Base-by-base conservation (phyloP, 2,113 vertebrate species). In the Pogonocichla stellata region DNA sequence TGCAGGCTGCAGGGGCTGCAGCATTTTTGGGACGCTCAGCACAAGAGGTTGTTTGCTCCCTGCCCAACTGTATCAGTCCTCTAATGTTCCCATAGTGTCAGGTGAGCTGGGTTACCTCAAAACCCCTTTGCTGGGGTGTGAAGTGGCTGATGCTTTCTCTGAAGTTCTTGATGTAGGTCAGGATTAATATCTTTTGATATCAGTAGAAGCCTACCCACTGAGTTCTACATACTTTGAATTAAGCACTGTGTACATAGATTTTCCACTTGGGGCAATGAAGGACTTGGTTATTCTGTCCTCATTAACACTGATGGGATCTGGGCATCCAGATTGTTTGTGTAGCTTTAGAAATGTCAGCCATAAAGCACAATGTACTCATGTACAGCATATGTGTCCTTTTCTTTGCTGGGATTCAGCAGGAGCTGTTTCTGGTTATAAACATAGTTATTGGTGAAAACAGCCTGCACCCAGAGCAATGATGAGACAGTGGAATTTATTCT, bases 401-500 rank as follows among this genome's bases (percentile, higher is more conserved):
- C 36, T 80, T 77, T 82, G 50, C 58, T 90, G 62, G 54, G 50
- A 65, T 77, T 62, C 42, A 77, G 45, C 58, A 77, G 24, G n/a
- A 91, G 50, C 29, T 77, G 47, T 54, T 95, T 72, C 74, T 90
- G 33, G 12, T 61, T 77, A 74, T 61, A 77, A 90, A 47, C 42
- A 4, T 4, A 74, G 60, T 54, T 92, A 77, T 45, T 9, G 28
- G 70, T 70, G 50, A 91, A 92, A 95, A 54, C 66, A 82, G 82
- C 47, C 61, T 28, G 10, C 19, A 48, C 28, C 47, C 70, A 82
- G 66, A 93, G 96, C 65, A 75, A 62, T 25, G 47, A 91, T 69
- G 67, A 95, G 72, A 81, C 74, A 61, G 47, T 64, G 67, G 45
- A 89, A 93, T 92, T 96, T 90, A 95, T 94, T 86, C 95, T 42